Base-by-base conservation (phyloP, 2,797 vertebrate genomes). In the Helicolenus hilgendorfi region DNA sequence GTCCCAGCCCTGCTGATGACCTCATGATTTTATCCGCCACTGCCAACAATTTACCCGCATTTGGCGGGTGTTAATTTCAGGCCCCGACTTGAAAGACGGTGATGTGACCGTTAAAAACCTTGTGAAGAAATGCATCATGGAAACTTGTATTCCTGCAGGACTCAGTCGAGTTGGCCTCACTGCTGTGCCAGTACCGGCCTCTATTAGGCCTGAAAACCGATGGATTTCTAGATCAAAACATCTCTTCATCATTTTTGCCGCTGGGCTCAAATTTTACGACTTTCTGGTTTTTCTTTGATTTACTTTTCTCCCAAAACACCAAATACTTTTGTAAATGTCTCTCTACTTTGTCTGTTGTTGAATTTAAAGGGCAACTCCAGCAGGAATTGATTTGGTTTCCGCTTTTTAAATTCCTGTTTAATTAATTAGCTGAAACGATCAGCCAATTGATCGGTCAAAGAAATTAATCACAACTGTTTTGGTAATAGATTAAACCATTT, bases 271-370 rank as follows among this genome's bases (percentile, higher is more conserved):
- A 53, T 80, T 79, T 81, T 75, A 81, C 55, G 55, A 68, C 14
- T 35, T 65, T 77, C 35, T 59, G 22, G n/a, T 27, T 24, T 77
- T 73, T 68, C 33, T 78, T 72, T 59, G 27, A 73, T 84, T 82
- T 78, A 24, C 70, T 35, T 76, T 76, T 79, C 53, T 68, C 56
- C 33, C 65, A 68, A 74, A 80, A 81, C 62, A 79, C 8, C 31
- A 77, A 81, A 79, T 68, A 72, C 64, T 53, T 33, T 20, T 55
- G 68, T 55, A 55, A 38, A 64, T 13, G 10, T 62, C 31, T 36
- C 59, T 62, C 60, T 33, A 33, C 22, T 29, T 69, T 79, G 58
- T 15, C 63, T 76, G 72, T 33, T 72, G 53, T 33, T 72, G 27
- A 36, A 29, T 67, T 56, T 27, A 72, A 64, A 26, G 18, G 31